Conservation (phyloP, 2,888 invertebrate species). For the Thymelicus acteon region DNA sequence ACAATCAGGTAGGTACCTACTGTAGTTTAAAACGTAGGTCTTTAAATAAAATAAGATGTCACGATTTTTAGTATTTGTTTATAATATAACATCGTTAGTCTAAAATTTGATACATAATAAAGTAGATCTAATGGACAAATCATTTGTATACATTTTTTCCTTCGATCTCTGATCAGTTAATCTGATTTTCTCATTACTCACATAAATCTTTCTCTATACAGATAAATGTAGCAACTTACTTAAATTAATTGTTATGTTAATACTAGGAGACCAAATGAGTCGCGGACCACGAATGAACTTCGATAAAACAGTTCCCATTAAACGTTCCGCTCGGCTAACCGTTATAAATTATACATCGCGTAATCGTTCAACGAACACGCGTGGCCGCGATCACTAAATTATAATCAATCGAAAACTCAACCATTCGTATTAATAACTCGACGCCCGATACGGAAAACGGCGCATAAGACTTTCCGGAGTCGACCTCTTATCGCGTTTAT, state of each 20-base stretch:
- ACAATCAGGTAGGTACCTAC: no score
- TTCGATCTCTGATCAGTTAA: background rate
- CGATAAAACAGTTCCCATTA: slow-evolving; percentile 27
- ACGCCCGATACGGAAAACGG: slow-evolving; percentile 47
- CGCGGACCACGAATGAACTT: slow-evolving; percentile 10
- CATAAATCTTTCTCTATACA: background rate
- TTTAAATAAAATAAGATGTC: no score
- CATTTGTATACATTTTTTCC: background rate
- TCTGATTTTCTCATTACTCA: background rate
- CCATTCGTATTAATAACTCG: slow-evolving; percentile 50
- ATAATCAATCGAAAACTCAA: slow-evolving; percentile 49
- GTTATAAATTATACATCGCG: slow-evolving; percentile 40
- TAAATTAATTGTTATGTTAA: slow-evolving; percentile 4
- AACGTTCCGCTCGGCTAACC: slow-evolving; percentile 37
- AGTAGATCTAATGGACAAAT: no score
- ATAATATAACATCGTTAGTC: no score
- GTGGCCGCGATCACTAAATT: slow-evolving; percentile 39
- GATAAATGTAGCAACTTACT: background rate
- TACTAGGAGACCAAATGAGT: slow-evolving; percentile 12
- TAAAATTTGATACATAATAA: no score
- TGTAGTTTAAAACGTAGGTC: no score
- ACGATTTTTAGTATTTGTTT: no score
- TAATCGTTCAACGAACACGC: slow-evolving; percentile 42
- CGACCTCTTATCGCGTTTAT: slow-evolving; percentile 66
- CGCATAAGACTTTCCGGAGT: slow-evolving; percentile 62